Evolutionary conservation across 2,113 vertebrate genomes (phyloP).

Genomic region (Brachionichthys hirsutus): DNA sequence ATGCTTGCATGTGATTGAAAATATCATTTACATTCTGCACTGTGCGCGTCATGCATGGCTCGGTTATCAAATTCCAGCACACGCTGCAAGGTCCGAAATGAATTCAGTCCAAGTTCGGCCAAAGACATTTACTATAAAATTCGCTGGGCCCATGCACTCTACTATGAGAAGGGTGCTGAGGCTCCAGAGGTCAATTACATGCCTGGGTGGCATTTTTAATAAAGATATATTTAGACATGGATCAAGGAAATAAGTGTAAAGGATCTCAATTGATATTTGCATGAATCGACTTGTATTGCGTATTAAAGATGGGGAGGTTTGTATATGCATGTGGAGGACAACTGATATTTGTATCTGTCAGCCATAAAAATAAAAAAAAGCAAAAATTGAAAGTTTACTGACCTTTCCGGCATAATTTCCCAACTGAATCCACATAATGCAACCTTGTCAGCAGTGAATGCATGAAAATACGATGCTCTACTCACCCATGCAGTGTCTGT

Average conservation of each 20-base stretch:
- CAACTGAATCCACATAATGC: no score
- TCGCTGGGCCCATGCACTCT: slow-evolving; percentile 36
- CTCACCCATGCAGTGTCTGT: no score
- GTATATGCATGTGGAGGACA: no score
- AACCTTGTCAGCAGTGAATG: no score
- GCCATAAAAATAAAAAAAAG: no score
- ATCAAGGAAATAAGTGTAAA: slow-evolving; percentile 11
- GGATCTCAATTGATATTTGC: slow-evolving; percentile 38
- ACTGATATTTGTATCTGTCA: no score
- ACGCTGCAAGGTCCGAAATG: slow-evolving; percentile 47
- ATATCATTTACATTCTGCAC: slow-evolving; percentile 64
- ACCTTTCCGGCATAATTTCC: no score
- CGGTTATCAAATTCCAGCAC: slow-evolving; percentile 68
- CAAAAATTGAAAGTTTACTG: no score
- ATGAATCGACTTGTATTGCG: slow-evolving; percentile 4
- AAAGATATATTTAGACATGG: slow-evolving; percentile 25
- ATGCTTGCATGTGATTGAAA: slow-evolving; percentile 57
- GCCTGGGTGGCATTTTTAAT: slow-evolving; percentile 57
- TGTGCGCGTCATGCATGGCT: slow-evolving; percentile 53
- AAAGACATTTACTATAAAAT: slow-evolving; percentile 56
- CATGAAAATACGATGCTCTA: no score
- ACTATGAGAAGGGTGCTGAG: slow-evolving; percentile 9
- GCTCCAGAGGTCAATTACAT: slow-evolving; percentile 57
- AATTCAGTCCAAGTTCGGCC: slow-evolving; percentile 57
- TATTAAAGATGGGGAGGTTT: no score